Conservation (phyloP, 2,888 invertebrate species). For the Cheilosia impressa region DNA sequence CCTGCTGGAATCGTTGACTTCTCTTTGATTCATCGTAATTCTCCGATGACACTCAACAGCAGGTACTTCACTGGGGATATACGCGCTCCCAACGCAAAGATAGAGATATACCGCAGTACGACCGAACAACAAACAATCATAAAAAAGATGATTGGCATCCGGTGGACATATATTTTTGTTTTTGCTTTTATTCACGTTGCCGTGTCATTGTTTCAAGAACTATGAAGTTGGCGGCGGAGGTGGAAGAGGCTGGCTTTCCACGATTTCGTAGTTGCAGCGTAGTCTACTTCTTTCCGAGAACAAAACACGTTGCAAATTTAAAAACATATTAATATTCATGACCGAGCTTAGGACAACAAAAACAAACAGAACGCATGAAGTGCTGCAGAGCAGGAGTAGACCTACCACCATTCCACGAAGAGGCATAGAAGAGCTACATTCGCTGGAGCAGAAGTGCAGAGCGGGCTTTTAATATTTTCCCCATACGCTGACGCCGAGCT, state of each 20-base stretch:
- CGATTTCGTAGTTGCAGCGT: slow-evolving; percentile 67
- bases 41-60: slow-evolving; percentile 72
- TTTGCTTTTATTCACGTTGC: slow-evolving; percentile 28
- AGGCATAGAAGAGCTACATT: slow-evolving; percentile 4
- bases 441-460: slow-evolving; percentile 41
- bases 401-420: slow-evolving; percentile 21
- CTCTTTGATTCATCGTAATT: slow-evolving; percentile 60
- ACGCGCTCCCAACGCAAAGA: slow-evolving; percentile 28
- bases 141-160: slow-evolving; percentile 74
- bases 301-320: slow-evolving; percentile 66
- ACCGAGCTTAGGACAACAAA: slow-evolving; percentile 75
- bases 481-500: slow-evolving; percentile 35
- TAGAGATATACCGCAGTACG: slow-evolving; percentile 8
- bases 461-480: slow-evolving; percentile 65
- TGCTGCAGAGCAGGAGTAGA: slow-evolving; percentile 29
- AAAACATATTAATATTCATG: slow-evolving; percentile 79
- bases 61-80: slow-evolving; percentile 69
- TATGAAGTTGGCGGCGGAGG: slow-evolving; percentile 33
- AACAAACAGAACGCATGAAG: slow-evolving; percentile 58
- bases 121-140: slow-evolving; percentile 16
- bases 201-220: slow-evolving; percentile 71
- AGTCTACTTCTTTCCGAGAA: slow-evolving; percentile 74
- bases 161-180: slow-evolving; percentile 62
- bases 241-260: slow-evolving; percentile 44
- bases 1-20: slow-evolving; percentile 45